Base-by-base conservation (phyloP, 1,140 invertebrate genomes). In the Drosophila biarmipes region DNA sequence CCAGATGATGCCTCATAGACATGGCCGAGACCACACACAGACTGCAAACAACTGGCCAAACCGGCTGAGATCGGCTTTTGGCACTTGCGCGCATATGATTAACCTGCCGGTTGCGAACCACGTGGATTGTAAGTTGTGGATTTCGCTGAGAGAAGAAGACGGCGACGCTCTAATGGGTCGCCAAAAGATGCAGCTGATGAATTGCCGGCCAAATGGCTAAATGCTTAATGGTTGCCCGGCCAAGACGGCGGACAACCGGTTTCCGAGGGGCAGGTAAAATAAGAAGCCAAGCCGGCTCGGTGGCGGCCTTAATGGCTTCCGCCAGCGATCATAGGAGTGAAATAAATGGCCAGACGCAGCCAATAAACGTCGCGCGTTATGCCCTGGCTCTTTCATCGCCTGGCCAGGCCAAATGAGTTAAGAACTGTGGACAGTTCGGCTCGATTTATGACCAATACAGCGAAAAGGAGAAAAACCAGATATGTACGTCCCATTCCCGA, bases 241-340 rank as follows among this genome's bases (percentile, higher is more conserved):
- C n/a, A 31, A 34, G 27, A 24, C 24, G 42, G 51, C 48, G 42
- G 51, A 45, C 27, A 89, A 89, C 84, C 85, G 85, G 85, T 89
- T 89, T 72, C 34, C 24, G 56, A 52, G 61, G 68, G 74, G 59
- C 74, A 84, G 82, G 79, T 82, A 78, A 53, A 81, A 49, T 45
- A 31, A 68, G 67, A 68, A 46, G 61, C 55, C 46, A 53, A 31
- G 61, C 35, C 55, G 49, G 46, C 73, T 45, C 72, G 84, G 84
- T 89, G 85, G 90, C 91, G 75, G 85, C 77, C 90, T 91, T 91
- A 91, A 91, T 91, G 90, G 90, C 90, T 91, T 89, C 90, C 82
- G 90, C 90, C 90, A 91, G 80, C 78, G 77, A 91, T 91, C 90
- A 90, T 90, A 91, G 82, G 90, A 91, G 90, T 85, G 79, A 85